phyloP scores from a whole-genome alignment of 1,140 invertebrate genomes.

The Eueides isabella region DNA sequence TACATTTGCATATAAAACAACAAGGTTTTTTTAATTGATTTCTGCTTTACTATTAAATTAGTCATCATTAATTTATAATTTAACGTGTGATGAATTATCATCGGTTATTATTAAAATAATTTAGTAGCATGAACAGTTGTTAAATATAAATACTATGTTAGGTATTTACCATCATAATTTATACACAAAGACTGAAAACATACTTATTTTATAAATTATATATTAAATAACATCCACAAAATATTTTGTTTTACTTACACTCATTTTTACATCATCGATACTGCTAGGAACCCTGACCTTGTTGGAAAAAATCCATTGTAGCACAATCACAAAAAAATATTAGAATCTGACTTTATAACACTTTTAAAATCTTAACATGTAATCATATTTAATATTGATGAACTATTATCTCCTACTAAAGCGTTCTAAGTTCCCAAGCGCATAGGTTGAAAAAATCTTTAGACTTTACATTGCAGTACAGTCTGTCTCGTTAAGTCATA shows the following conservation, averaged over 20 bases:
- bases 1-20: constrained; percentile 6
- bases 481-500: constrained; percentile 5
- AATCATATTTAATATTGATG: constrained; percentile 2
- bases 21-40: background rate
- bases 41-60: background rate
- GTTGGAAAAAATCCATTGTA: constrained; percentile 39
- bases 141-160: background rate
- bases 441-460: background rate
- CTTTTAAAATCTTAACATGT: background rate
- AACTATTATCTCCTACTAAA: background rate
- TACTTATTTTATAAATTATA: too few relatives aligned
- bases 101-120: background rate
- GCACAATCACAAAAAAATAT: constrained; percentile 24
- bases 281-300: constrained; percentile 59
- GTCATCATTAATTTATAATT: background rate
- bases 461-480: background rate
- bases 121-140: background rate
- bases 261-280: constrained; percentile 67
- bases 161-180: background rate
- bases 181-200: background rate
- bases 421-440: background rate
- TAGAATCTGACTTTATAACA: background rate
- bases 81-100: background rate
- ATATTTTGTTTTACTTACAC: constrained; percentile 53
- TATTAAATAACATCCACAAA: too few relatives aligned